Evolutionary conservation across 2,888 invertebrate species (phyloP), one percentile per base, ranked within the genome.

Genomic region (Thyatira batis): DNA sequence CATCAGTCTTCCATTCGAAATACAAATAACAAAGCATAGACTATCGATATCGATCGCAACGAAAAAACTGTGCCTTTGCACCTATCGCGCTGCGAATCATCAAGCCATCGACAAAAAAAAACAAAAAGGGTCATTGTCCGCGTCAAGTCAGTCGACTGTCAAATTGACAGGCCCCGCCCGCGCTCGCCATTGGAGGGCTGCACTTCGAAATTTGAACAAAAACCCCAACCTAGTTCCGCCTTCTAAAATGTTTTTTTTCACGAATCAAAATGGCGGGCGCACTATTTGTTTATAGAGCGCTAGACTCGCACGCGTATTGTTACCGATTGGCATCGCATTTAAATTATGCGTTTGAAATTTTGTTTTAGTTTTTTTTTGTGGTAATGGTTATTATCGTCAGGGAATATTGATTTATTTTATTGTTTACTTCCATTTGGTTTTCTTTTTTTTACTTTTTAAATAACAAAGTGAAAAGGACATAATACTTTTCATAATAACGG

Each of bases 191-290:
- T 91, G 91, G 91, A 85, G 86, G 87, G 80, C 78, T 81, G 84
- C 80, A 73, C 78, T 81, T 87, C 86, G 84, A 89, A 90, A 86
- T 89, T 90, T 86, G 82, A 87, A 90, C 89, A 89, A 89, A 90
- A 89, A 87, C 87, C 82, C 86, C 87, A 85, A 87, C 84, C 84
- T 89, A 89, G 91, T 88, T 89, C 90, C 91, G 91, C 91, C 90
- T 92, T 89, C 90, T 87, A 89, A 87, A 90, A 88, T 89, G 88
- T 89, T 90, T 87, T 48, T n/a, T 78, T 89, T 84, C 84, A 83
- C 79, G 82, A 84, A 77, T 84, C 87, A 90, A 89, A 85, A 91
- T 90, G 91, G 91, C 91, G 87, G 80, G 76, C 76, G 73, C 80
- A 82, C 87, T 89, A 87, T 89, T 89, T 87, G 86, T 83, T 83